Percentiles rank a stretch among this genome's conserved stretches.
phyloP scores from a whole-genome alignment of 2,888 invertebrate genomes.

The Orgyia antiqua region DNA sequence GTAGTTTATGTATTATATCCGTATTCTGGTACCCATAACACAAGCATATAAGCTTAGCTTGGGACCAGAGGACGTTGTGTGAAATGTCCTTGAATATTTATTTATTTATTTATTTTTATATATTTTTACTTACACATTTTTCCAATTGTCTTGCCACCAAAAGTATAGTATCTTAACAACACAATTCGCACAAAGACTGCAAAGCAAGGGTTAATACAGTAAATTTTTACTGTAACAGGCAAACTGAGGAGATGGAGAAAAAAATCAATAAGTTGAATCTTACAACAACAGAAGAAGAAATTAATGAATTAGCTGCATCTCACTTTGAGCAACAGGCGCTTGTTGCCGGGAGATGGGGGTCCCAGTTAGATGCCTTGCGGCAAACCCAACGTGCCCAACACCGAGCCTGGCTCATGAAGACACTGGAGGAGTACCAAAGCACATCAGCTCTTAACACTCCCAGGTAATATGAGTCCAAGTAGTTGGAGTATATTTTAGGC shows the following conservation, averaged over 20 bases:
- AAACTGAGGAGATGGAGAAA: constrained; percentile 92
- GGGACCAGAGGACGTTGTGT: no score
- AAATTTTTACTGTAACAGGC: no score
- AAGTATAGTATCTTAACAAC: no score
- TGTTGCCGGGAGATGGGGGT: constrained; percentile 90
- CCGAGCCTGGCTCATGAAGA: constrained; percentile 91
- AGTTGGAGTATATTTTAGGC: background rate
- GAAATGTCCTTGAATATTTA: no score
- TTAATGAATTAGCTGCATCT: constrained; percentile 88
- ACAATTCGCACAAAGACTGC: no score
- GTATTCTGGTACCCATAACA: no score
- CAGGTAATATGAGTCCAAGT: constrained; percentile 58
- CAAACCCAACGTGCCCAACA: constrained; percentile 92
- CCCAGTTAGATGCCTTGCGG: constrained; percentile 89
- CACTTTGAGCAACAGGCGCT: constrained; percentile 91
- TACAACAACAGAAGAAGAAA: constrained; percentile 88
- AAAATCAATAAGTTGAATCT: constrained; percentile 88
- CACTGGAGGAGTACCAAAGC: constrained; percentile 74
- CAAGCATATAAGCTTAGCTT: no score
- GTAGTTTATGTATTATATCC: no score
- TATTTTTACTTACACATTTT: no score
- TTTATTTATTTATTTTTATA: no score
- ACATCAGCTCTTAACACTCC: constrained; percentile 74
- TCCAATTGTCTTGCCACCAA: no score
- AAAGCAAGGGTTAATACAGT: no score